Base-by-base conservation (phyloP, 2,113 vertebrate species). In the Loxodonta africana region DNA sequence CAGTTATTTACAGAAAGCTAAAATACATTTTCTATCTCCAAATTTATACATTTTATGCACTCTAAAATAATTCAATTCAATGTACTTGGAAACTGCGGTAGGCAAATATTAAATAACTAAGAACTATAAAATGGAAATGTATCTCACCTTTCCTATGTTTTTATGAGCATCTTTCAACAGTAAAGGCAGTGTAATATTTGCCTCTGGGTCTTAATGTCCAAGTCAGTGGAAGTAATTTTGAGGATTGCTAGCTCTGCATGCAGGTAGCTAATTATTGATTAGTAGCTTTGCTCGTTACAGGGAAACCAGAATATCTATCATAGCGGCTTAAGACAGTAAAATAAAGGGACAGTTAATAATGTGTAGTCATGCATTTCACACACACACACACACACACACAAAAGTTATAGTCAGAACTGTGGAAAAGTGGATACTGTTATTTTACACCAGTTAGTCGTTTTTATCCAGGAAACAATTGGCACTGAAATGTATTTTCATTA, bases 101-200 rank as follows among this genome's bases (percentile, higher is more conserved):
- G 71, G 91, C 63, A 93, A 91, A 85, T 96, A 96, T 95, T 96
- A 97, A 98, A 96, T 96, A 97, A 96, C 87, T 84, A 95, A 69
- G 87, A 89, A 92, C 77, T 90, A 97, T 97, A 97, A 96, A 95
- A 77, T 33, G 65, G 93, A 95, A 93, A 96, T 96, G 37, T 41
- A 82, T 71, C 81, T 95, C 12, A 97, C 76, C 83, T 97, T 93
- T 97, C 41, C 80, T 93, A 28, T 93, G 41, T 83, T 95, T 97
- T 96, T 90, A 96, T 77, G 92, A 95, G 81, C 83, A 67, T 90
- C 69, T 94, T 97, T 97, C 95, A 95, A 65, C 44, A 88, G 76
- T 28, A 88, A 65, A 95, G 37, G 88, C 41, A 95, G 62, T 83
- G 2, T 90, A 53, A 74, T 90, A 60, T 77, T 94, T 73, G 94